Evolutionary conservation across 2,113 vertebrate species (phyloP).

Genomic region (Arenaria interpres): DNA sequence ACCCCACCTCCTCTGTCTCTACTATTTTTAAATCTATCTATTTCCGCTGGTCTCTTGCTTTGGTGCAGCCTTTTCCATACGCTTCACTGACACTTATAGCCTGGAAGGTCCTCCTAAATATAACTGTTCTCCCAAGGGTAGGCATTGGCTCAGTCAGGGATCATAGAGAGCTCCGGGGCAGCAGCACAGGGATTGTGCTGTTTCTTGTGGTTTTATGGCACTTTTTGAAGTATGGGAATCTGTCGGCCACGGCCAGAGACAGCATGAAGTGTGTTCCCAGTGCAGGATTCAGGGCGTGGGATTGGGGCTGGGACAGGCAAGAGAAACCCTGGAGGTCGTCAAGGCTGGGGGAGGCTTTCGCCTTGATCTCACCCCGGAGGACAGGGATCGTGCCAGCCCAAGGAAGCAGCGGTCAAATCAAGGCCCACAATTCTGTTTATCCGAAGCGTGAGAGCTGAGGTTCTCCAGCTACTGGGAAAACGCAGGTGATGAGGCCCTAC

Average conservation of each 20-base stretch:
- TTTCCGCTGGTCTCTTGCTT: neutral
- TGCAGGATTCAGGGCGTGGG: neutral
- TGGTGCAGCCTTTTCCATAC: neutral
- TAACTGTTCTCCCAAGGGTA: neutral
- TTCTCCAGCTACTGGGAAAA: neutral
- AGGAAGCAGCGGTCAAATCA: neutral
- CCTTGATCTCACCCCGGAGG: neutral
- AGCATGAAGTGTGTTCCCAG: neutral
- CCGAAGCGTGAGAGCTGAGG: neutral
- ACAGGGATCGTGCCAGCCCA: neutral
- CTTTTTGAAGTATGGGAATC: constrained; percentile 29
- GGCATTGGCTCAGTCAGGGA: neutral
- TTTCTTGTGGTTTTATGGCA: neutral
- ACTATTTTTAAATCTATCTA: neutral
- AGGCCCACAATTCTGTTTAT: neutral
- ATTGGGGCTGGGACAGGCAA: neutral
- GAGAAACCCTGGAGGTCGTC: neutral
- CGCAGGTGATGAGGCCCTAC: neutral
- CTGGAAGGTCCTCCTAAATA: neutral
- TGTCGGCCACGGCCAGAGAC: neutral
- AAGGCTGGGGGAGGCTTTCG: neutral
- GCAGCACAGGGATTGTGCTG: neutral
- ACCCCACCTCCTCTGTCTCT: neutral
- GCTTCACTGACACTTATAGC: neutral
- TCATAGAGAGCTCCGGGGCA: neutral